phyloP scores from a whole-genome alignment of 2,888 invertebrate species.

The Agriopis marginaria region DNA sequence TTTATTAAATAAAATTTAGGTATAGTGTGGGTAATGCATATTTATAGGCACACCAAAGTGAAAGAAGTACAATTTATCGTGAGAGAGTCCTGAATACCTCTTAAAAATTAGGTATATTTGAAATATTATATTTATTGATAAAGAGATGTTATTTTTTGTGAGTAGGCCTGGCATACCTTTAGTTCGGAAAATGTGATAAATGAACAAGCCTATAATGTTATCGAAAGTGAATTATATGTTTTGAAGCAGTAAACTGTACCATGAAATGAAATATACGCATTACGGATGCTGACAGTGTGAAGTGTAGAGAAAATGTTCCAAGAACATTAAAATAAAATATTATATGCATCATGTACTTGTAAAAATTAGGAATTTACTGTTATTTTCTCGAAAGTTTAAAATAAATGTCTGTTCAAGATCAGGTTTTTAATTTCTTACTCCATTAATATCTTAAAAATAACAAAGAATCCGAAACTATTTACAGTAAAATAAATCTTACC shows the following conservation, averaged over 20 bases:
- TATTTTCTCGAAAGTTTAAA: conserved; percentile 81
- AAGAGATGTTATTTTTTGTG: conserved; percentile 42
- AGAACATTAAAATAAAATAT: conserved; percentile 48
- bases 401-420: conserved; percentile 83
- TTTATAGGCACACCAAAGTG: conserved; percentile 41
- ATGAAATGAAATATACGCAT: conserved; percentile 36
- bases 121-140: conserved; percentile 39
- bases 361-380: conserved; percentile 71
- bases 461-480: conserved; percentile 4
- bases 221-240: conserved; percentile 28
- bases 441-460: conserved; percentile 7
- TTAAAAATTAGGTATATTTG: conserved; percentile 46
- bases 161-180: conserved; percentile 44
- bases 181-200: conserved; percentile 46
- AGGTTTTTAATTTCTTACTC: conserved; percentile 50
- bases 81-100: conserved; percentile 59
- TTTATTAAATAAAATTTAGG: conserved; percentile 7
- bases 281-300: conserved; percentile 38
- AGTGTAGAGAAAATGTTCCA: conserved; percentile 56
- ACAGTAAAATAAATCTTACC: conserved; percentile 11
- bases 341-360: conserved; percentile 50
- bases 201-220: conserved; percentile 37
- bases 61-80: conserved; percentile 57
- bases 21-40: conserved; percentile 4
- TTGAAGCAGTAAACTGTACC: conserved; percentile 31